Base-by-base conservation (phyloP, 2,888 invertebrate genomes). In the Octodonta nipae region DNA sequence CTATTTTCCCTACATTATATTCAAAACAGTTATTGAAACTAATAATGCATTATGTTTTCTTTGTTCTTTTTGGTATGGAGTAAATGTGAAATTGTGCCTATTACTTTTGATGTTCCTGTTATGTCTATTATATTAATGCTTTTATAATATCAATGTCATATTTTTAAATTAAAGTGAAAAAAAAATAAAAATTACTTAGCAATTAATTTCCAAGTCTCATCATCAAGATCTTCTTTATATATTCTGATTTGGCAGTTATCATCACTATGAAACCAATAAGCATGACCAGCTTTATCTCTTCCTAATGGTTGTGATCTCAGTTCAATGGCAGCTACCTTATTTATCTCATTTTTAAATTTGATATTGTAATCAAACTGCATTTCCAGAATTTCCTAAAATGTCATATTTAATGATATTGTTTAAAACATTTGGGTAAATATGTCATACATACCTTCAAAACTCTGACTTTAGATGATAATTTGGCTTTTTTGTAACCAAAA, bases 201-300 rank as follows among this genome's bases (percentile, higher is more conserved):
- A 40, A 93, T 82, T 27, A 92, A 70, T 55, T 83, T 78, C 92
- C 92, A 93, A 8, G 85, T 85, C 58, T 95, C 91, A 56, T 96
- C 95, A 61, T 96, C 95, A 44, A 84, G 75, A 55, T 96, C 92
- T 63, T 96, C 96, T 54, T 84, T 79, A 61, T 92, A 98, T 28
- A 98, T 75, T 42, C 89, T 73, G 40, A 96, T 68, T 61, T 91
- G 89, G 49, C 86, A 81, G 37, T 84, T 81, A 41, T 80, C 75
- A 60, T 95, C 89, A 34, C 83, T 72, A 51, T 93, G 87, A 50
- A 82, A 76, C 93, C 96, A 98, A 61, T 98, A 98, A 4, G 82
- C 73, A 57, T 86, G 75, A 1, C 98, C 96, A 52, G 78, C 70
- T 41, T 82, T 80, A 65, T 98, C 98, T 44, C 81, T 71, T 2